A percentile compares a stretch with the other conserved stretches of the same genome.
Evolutionary conservation across 2,797 vertebrate species (phyloP).

Genomic region (Anas capensis): DNA sequence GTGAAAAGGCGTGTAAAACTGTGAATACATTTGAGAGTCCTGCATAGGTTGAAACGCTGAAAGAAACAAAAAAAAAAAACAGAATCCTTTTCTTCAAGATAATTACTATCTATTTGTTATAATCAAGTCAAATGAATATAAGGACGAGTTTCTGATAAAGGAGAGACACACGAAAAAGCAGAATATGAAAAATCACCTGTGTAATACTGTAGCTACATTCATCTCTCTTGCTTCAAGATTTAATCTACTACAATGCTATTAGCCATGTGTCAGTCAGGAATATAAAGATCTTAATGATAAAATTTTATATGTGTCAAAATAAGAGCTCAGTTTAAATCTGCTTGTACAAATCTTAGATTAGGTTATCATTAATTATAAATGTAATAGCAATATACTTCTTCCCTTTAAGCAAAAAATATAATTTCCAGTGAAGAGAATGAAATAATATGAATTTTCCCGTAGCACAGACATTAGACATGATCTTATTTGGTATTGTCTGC

Average conservation of each 20-base stretch:
- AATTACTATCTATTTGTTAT: slow-evolving; percentile 42
- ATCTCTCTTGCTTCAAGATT: slow-evolving; percentile 49
- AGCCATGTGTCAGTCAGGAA: slow-evolving; percentile 61
- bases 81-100: slow-evolving; percentile 14
- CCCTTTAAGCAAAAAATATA: slow-evolving; percentile 48
- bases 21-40: not conserved
- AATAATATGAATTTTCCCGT: slow-evolving; percentile 24
- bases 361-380: slow-evolving; percentile 70
- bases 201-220: slow-evolving; percentile 45
- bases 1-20: not conserved
- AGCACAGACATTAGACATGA: slow-evolving; percentile 1
- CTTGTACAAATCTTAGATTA: slow-evolving; percentile 59
- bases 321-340: slow-evolving; percentile 63
- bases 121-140: slow-evolving; percentile 46
- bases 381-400: slow-evolving; percentile 43
- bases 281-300: slow-evolving; percentile 65
- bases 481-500: not conserved
- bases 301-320: slow-evolving; percentile 60
- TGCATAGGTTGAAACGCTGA: not conserved
- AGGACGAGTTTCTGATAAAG: slow-evolving; percentile 41
- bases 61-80: not conserved
- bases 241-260: slow-evolving; percentile 61
- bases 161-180: slow-evolving; percentile 33
- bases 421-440: slow-evolving; percentile 38
- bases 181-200: slow-evolving; percentile 46